Percentiles rank a stretch among this genome's conserved stretches.
These are phyloP conservation scores for Cantharis lateralis DNA, from an alignment of 2,888 invertebrate genomes.

Conservation along the genomic window DNA sequence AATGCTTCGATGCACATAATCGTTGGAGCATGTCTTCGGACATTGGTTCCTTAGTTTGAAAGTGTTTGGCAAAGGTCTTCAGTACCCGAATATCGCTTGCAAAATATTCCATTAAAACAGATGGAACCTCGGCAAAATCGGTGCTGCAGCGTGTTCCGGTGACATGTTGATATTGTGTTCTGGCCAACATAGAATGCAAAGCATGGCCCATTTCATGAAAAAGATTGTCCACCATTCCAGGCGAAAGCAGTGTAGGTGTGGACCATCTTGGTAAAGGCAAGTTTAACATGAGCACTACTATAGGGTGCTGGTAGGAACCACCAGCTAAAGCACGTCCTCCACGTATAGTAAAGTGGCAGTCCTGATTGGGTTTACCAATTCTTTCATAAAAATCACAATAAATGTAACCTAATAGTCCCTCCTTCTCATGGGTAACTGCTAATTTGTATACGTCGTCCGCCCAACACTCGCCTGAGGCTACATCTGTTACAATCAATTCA, in stretches of 20 bases:
- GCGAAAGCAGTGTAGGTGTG: conserved; percentile 79
- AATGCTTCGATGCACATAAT: conserved; percentile 81
- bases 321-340: conserved; percentile 83
- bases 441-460: conserved; percentile 87
- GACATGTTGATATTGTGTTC: conserved; percentile 71
- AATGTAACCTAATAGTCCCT: conserved; percentile 83
- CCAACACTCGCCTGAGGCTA: conserved; percentile 71
- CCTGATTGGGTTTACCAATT: conserved; percentile 91
- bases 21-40: conserved; percentile 79
- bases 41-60: conserved; percentile 83
- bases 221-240: conserved; percentile 89
- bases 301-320: conserved; percentile 86
- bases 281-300: conserved; percentile 92
- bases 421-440: conserved; percentile 81
- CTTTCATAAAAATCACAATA: conserved; percentile 97
- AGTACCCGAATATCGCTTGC: conserved; percentile 86
- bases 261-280: conserved; percentile 76
- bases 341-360: conserved; percentile 98
- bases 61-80: conserved; percentile 86
- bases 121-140: conserved; percentile 98
- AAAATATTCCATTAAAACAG: conserved; percentile 98
- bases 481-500: conserved; percentile 71
- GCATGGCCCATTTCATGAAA: conserved; percentile 99
- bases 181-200: conserved; percentile 96
- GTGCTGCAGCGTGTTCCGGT: conserved; percentile 87